These are phyloP conservation scores for Helicoverpa assulta DNA, from an alignment of 2,888 invertebrate species.

Conservation along the genomic window DNA sequence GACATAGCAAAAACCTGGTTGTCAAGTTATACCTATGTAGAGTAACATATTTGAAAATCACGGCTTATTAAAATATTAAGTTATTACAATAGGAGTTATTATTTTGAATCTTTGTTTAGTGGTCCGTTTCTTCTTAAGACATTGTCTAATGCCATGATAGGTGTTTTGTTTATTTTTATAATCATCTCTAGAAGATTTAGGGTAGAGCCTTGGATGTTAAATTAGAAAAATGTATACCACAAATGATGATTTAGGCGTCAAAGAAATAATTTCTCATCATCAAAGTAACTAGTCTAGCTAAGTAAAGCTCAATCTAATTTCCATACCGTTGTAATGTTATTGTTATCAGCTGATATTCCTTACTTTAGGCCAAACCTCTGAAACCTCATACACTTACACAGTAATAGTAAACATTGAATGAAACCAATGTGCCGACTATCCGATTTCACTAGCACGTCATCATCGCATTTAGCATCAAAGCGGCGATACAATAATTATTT, in stretches of 20 bases:
- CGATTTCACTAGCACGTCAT: conserved; percentile 15
- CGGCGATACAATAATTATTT: conserved; percentile 24
- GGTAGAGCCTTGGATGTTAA: too few species aligned
- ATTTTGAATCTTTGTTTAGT: too few species aligned
- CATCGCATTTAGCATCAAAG: background rate
- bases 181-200: too few species aligned
- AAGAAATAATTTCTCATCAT: too few species aligned
- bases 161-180: too few species aligned
- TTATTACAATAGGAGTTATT: background rate
- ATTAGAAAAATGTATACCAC: too few species aligned
- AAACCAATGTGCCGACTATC: conserved; percentile 7
- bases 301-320: background rate
- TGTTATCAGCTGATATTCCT: conserved; percentile 17
- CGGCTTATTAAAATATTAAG: background rate
- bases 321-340: background rate
- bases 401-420: conserved; percentile 15
- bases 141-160: too few species aligned
- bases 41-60: conserved; percentile 3
- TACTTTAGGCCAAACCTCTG: background rate
- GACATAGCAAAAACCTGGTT: conserved; percentile 17
- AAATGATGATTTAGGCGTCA: background rate
- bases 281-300: conserved; percentile 15
- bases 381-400: background rate
- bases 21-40: conserved; percentile 1
- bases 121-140: too few species aligned